Conservation (phyloP, 2,888 invertebrate species). For the Drosophila rubida region DNA sequence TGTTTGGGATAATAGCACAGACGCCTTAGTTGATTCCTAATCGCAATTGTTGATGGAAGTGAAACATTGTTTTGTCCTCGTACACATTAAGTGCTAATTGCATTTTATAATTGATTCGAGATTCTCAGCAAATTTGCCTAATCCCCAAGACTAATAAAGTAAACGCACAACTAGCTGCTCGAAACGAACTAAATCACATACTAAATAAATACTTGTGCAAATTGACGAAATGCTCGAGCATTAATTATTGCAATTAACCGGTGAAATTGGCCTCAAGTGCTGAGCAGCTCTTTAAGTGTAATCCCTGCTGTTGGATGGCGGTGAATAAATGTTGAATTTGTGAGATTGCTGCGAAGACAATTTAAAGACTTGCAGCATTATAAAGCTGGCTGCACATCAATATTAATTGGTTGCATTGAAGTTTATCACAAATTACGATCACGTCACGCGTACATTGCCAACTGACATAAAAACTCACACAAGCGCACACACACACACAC, state of each 20-base stretch:
- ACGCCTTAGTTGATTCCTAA: no score
- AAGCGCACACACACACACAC: constrained; percentile 17
- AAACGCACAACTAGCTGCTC: not conserved
- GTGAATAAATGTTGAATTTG: constrained; percentile 9
- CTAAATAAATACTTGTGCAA: constrained; percentile 2
- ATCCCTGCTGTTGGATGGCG: not conserved
- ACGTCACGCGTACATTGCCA: constrained; percentile 46
- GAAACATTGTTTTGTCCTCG: not conserved
- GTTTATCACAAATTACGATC: constrained; percentile 51
- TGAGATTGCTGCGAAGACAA: constrained; percentile 5
- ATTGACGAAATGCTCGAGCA: constrained; percentile 8
- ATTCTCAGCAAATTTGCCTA: not conserved
- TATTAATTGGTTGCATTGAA: constrained; percentile 55
- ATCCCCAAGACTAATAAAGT: constrained; percentile 1
- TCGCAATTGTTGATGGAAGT: not conserved
- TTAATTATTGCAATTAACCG: constrained; percentile 7
- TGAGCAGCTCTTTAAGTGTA: not conserved
- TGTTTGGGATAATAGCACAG: no score
- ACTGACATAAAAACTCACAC: constrained; percentile 42
- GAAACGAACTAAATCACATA: not conserved
- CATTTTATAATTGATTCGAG: not conserved
- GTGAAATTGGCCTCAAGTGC: not conserved
- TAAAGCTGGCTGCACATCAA: constrained; percentile 43
- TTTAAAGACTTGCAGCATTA: constrained; percentile 19
- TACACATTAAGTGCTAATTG: not conserved